A percentile compares a stretch with the other conserved stretches of the same genome.
Conservation (phyloP, 2,797 vertebrate genomes). For the Leptodactylus fallax region DNA sequence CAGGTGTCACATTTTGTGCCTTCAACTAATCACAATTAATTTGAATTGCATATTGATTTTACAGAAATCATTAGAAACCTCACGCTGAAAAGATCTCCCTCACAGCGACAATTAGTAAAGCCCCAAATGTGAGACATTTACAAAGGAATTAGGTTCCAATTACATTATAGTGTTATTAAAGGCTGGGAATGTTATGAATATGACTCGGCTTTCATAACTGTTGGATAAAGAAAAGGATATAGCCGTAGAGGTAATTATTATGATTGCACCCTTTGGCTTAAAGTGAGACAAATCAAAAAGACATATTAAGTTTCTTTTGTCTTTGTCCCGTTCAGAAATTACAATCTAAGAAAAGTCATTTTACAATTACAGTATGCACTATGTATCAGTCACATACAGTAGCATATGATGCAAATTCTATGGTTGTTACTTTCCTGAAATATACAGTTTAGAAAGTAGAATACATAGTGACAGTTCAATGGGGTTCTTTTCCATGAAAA, state of each 20-base stretch:
- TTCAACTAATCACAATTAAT: conserved; percentile 57
- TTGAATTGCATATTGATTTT: conserved; percentile 60
- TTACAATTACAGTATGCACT: background rate
- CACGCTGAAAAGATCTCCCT: conserved; percentile 55
- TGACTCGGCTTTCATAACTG: conserved; percentile 40
- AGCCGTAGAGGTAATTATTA: conserved; percentile 24
- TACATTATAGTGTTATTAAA: conserved; percentile 48
- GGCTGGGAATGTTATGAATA: conserved; percentile 29
- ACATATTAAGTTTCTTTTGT: background rate
- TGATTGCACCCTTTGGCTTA: conserved; percentile 4
- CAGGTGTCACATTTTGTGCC: conserved; percentile 53
- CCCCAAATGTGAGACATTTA: conserved; percentile 48
- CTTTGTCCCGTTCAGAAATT: conserved; percentile 12
- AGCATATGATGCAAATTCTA: background rate
- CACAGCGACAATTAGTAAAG: conserved; percentile 59
- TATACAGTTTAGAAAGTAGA: background rate
- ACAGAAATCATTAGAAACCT: conserved; percentile 59
- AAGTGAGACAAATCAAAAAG: conserved; percentile 4
- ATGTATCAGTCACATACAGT: background rate
- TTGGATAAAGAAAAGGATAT: conserved; percentile 26
- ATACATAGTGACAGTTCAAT: background rate
- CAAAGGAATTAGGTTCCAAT: conserved; percentile 49
- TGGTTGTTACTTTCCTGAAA: too few relatives aligned
- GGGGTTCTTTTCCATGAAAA: too few relatives aligned
- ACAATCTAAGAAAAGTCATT: conserved; percentile 3